These are phyloP conservation scores for human (Homo sapiens) DNA, from an alignment of 2,113 vertebrate genomes.

Conservation along the genomic window DNA sequence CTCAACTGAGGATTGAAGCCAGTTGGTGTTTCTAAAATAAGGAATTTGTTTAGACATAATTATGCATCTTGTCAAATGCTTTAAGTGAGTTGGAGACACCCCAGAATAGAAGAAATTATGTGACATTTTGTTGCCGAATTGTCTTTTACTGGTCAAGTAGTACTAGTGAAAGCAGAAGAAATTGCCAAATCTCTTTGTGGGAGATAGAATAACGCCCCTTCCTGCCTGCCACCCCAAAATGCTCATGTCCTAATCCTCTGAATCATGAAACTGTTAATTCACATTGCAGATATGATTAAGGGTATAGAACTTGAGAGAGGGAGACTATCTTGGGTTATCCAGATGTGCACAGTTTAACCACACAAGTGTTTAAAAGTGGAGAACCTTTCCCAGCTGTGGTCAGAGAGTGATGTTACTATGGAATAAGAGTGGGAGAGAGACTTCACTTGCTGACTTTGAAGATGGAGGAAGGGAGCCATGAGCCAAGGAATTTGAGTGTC, in stretches of 20 bases:
- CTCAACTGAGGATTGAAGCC: neutral
- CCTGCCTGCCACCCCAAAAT: neutral
- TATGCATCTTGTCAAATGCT: conserved; percentile 18
- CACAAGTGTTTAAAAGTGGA: neutral
- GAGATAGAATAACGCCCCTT: neutral
- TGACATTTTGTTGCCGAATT: neutral
- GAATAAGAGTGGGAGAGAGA: neutral
- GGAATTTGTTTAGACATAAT: neutral
- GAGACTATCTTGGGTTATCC: neutral
- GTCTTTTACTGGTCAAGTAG: neutral
- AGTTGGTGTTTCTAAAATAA: neutral
- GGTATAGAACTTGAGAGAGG: neutral
- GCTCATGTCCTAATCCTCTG: neutral
- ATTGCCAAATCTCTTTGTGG: neutral
- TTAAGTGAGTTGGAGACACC: neutral
- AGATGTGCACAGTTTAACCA: neutral
- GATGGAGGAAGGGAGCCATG: neutral
- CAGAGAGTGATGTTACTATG: neutral
- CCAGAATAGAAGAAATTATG: neutral
- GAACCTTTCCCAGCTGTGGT: neutral
- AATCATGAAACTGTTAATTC: neutral
- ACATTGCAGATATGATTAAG: neutral
- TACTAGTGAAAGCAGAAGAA: neutral
- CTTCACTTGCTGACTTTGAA: neutral
- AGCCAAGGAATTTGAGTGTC: neutral